Evolutionary conservation across 2,797 vertebrate species (phyloP), one percentile per base, ranked within the genome.

Genomic region (Dendrocincla fuliginosa): DNA sequence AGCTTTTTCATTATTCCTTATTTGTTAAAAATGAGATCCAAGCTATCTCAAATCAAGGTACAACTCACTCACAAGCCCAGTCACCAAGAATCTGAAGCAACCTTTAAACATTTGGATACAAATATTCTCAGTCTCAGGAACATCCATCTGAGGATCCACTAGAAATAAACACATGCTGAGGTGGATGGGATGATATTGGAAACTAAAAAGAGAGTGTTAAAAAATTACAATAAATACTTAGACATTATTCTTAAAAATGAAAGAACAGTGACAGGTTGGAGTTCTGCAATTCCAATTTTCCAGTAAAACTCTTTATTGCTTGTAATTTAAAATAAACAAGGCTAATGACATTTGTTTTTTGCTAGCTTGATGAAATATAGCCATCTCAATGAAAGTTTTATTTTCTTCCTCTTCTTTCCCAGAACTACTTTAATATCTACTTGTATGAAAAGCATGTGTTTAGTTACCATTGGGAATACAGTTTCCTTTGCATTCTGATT

Each of bases 381-480:
- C 30, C 27, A 77, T 37, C 35, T 73, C 61, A 67, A 30, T 3
- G 4, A 60, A 74, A 23, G 28, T 65, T 91, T 83, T 92, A 49
- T 88, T 86, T 95, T 82, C 53, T 91, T 86, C 73, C 53, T 93
- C n/a, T 71, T 87, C 42, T 95, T 95, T 92, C 57, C 63, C 73
- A 79, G 82, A 91, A 86, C 57, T 65, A 41, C 44, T 87, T 94
- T 63, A 92, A 67, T 82, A 88, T 79, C 60, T 84, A 27, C 11
- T 61, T 71, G 37, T 57, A 65, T 52, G 61, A 92, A 92, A 89
- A 83, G 46, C 59, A 65, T 23, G 11, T 68, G 28, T 80, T 94
- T 93, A 76, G 63, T 59, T 84, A 91, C 47, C 44, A 64, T 30
- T 79, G 69, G 83, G 73, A 90, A 71, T 84, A 56, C 6, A 46